These are phyloP conservation scores for Triplophysa dalaica DNA, from an alignment of 2,113 vertebrate genomes.

Conservation along the genomic window DNA sequence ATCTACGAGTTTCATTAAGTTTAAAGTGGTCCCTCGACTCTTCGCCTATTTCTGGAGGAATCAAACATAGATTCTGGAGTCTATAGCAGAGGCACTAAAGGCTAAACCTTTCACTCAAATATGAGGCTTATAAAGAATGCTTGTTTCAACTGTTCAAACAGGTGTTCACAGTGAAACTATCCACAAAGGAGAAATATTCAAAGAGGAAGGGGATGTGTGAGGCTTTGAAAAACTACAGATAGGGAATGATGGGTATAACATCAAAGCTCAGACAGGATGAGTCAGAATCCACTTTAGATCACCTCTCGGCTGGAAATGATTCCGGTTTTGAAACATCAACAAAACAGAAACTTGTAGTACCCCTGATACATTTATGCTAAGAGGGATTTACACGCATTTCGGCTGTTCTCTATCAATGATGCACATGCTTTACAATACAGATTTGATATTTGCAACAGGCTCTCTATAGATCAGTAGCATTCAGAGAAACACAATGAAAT, in stretches of 20 bases:
- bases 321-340: slow-evolving; percentile 46
- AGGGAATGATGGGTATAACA: slow-evolving; percentile 59
- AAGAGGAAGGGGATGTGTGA: slow-evolving; percentile 54
- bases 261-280: slow-evolving; percentile 63
- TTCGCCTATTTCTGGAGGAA: slow-evolving; percentile 9
- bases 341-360: slow-evolving; percentile 57
- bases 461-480: background rate
- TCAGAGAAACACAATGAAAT: no score
- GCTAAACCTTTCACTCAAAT: slow-evolving; percentile 31
- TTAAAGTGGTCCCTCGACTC: background rate
- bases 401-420: slow-evolving; percentile 15
- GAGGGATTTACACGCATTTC: slow-evolving; percentile 31
- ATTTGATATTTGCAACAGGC: background rate
- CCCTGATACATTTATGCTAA: slow-evolving; percentile 24
- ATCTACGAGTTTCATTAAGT: background rate
- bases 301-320: slow-evolving; percentile 54
- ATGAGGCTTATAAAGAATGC: slow-evolving; percentile 57
- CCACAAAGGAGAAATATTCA: slow-evolving; percentile 51
- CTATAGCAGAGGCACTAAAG: slow-evolving; percentile 19
- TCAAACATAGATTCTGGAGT: background rate
- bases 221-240: slow-evolving; percentile 46
- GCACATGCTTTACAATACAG: slow-evolving; percentile 5
- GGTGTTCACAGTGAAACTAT: slow-evolving; percentile 66
- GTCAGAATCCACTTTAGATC: slow-evolving; percentile 63
- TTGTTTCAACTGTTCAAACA: slow-evolving; percentile 66